A percentile compares a stretch with the other conserved stretches of the same genome.
phyloP scores from a whole-genome alignment of 2,113 vertebrate species.

The Nibea coibor region DNA sequence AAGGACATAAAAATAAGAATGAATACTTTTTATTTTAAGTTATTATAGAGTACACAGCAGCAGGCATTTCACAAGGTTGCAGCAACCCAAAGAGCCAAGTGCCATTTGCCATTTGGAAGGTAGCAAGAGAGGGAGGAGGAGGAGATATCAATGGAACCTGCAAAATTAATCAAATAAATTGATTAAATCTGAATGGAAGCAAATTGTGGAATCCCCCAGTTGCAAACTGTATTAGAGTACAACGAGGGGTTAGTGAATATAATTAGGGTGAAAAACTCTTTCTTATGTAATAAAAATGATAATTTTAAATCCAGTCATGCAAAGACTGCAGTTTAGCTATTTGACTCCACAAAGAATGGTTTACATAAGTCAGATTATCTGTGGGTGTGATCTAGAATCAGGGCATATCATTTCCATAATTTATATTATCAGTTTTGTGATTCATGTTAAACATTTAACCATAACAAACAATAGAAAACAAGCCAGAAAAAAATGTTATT shows the following conservation, averaged over 20 bases:
- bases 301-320: constrained; percentile 2
- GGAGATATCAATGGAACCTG: not conserved
- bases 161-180: not conserved
- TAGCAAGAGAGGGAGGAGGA: not conserved
- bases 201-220: not conserved
- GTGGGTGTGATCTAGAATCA: constrained; percentile 4
- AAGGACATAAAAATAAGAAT: not conserved
- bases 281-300: constrained; percentile 10
- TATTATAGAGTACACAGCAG: not conserved
- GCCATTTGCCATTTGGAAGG: not conserved
- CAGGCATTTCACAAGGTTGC: not conserved
- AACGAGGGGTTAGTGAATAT: not conserved
- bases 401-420: not conserved
- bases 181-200: not conserved
- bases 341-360: not conserved
- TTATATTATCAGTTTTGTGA: not conserved
- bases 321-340: not conserved
- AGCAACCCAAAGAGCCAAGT: not conserved
- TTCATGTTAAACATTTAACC: constrained; percentile 6
- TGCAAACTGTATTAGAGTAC: not conserved
- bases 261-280: constrained; percentile 1
- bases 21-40: not conserved
- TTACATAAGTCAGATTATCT: not conserved
- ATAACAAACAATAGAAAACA: not conserved
- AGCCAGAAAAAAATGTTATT: not conserved